phyloP scores from a whole-genome alignment of 2,888 invertebrate species.

The Calameuta pallipes region DNA sequence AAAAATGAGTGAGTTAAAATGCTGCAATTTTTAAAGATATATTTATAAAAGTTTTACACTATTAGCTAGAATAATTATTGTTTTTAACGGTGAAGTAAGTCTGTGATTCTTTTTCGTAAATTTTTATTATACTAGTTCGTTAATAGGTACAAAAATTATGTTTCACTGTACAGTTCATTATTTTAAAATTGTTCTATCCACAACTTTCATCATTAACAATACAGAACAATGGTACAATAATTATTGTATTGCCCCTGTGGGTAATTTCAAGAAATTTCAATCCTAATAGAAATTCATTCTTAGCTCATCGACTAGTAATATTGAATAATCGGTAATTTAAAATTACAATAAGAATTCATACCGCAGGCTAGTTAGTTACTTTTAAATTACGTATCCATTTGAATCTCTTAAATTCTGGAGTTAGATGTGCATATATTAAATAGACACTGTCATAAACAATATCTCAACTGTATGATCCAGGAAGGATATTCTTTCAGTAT shows the following conservation, averaged over 20 bases:
- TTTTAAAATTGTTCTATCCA: background rate
- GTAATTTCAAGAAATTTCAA: background rate
- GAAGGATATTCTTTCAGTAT: background rate
- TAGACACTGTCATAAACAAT: background rate
- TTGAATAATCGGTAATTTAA: background rate
- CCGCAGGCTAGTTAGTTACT: background rate
- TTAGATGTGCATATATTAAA: background rate
- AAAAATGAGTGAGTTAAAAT: background rate
- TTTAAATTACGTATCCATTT: background rate
- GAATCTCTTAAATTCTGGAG: background rate
- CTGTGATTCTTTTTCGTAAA: constrained; percentile 1
- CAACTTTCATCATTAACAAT: background rate
- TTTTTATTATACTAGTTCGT: constrained; percentile 17
- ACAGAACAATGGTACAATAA: background rate
- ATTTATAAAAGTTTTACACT: constrained; percentile 1
- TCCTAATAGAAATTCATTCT: background rate
- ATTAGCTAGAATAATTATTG: constrained; percentile 13
- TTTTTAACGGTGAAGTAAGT: constrained; percentile 17
- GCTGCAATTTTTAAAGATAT: background rate
- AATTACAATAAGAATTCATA: background rate
- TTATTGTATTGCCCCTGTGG: background rate
- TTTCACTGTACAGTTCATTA: background rate
- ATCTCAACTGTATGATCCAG: background rate
- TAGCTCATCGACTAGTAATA: background rate
- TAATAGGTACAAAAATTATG: constrained; percentile 18